A percentile compares a stretch with the other conserved stretches of the same genome.
These are phyloP conservation scores for Gymnobelideus leadbeateri DNA, from an alignment of 2,113 vertebrate species.

Conservation along the genomic window DNA sequence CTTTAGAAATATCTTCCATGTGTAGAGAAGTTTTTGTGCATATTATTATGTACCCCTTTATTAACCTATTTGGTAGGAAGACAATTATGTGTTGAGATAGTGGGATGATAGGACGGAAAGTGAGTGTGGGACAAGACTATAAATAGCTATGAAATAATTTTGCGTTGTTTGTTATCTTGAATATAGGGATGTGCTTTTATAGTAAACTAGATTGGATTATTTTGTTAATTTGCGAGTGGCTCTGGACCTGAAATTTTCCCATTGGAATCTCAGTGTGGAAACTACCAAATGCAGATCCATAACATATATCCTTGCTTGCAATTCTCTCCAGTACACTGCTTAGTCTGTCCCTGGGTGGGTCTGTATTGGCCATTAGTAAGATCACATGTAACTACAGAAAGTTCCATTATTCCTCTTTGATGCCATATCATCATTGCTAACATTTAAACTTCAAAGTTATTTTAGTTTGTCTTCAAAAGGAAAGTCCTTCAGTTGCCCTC, in stretches of 20 bases:
- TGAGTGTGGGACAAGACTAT: neutral
- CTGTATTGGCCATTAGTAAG: neutral
- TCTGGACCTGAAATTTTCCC: neutral
- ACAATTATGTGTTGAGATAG: neutral
- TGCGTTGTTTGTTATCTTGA: neutral
- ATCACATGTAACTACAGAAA: neutral
- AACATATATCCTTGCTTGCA: no score
- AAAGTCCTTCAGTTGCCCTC: neutral
- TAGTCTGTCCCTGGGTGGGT: neutral
- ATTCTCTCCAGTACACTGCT: neutral
- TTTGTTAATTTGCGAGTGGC: no score
- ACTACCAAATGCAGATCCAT: neutral
- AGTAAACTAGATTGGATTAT: no score
- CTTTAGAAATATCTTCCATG: neutral
- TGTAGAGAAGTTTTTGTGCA: neutral
- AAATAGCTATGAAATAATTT: neutral
- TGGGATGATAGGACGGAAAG: neutral
- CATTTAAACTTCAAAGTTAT: neutral
- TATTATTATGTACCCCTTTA: neutral
- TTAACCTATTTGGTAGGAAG: neutral
- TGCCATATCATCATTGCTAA: neutral
- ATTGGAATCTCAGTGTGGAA: neutral
- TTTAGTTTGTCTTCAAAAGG: neutral
- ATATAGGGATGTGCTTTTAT: no score
- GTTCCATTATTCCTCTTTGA: neutral